A percentile compares a stretch with the other conserved stretches of the same genome.
Conservation (phyloP, 2,113 vertebrate species). For the Pholis gunnellus region DNA sequence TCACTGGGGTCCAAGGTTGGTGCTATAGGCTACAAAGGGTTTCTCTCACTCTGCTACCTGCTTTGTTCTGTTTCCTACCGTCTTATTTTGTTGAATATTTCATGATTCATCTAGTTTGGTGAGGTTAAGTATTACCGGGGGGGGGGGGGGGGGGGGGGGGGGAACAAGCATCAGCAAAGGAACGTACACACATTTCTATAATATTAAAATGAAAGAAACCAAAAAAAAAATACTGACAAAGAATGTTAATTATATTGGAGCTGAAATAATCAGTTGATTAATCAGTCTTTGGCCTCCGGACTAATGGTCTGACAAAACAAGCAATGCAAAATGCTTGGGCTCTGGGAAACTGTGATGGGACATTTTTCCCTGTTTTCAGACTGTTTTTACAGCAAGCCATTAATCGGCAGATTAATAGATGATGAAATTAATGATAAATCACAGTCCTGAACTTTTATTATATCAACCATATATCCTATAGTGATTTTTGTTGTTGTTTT, state of each 20-base stretch:
- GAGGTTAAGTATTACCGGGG: background rate
- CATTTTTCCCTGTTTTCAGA: background rate
- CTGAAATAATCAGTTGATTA: background rate
- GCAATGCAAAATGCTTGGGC: background rate
- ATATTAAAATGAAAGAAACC: background rate
- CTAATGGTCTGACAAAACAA: background rate
- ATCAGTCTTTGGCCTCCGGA: background rate
- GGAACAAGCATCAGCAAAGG: background rate
- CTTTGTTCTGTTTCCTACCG: background rate
- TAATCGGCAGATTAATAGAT: background rate
- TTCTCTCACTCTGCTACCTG: background rate
- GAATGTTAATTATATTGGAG: background rate
- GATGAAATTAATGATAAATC: background rate
- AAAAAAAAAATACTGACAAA: background rate
- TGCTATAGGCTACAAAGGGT: slow-evolving; percentile 1
- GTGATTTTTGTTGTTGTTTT: background rate
- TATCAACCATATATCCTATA: background rate
- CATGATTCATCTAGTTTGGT: background rate
- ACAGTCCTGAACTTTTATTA: background rate
- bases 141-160: too few relatives aligned
- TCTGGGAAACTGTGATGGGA: background rate
- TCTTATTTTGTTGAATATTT: background rate
- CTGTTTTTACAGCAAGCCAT: background rate
- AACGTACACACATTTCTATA: background rate
- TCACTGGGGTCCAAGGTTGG: background rate